Evolutionary conservation across 2,888 invertebrate genomes (phyloP).

Genomic region (Oxytorus armatus): DNA sequence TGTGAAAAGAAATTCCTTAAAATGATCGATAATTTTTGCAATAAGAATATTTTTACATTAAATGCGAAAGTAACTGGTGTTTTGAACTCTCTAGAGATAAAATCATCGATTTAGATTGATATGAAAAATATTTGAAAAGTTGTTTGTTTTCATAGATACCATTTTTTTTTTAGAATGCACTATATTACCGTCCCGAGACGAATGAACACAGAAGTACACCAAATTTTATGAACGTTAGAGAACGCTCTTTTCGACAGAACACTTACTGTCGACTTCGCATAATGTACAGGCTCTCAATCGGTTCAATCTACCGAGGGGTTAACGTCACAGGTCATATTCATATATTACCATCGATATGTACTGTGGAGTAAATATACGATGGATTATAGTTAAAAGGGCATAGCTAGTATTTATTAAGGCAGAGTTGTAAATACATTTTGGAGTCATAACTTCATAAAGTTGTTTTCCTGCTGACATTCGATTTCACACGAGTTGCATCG

Average conservation of each 20-base stretch:
- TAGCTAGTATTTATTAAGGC: neutral
- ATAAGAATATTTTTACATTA: no score
- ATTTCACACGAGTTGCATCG: neutral
- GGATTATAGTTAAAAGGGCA: neutral
- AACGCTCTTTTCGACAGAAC: conserved; percentile 19
- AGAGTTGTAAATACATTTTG: no score
- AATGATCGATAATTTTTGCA: no score
- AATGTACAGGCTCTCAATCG: conserved; percentile 67
- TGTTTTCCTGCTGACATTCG: neutral
- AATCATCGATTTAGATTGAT: no score
- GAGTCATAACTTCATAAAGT: neutral
- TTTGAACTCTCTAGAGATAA: no score
- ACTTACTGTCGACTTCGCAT: neutral
- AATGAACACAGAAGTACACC: no score
- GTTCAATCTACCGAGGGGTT: conserved; percentile 72
- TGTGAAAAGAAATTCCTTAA: no score
- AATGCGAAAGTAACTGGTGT: no score
- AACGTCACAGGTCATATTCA: conserved; percentile 73
- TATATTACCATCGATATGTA: conserved; percentile 46
- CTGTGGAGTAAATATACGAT: conserved; percentile 1
- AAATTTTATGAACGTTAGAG: neutral
- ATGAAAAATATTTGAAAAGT: no score
- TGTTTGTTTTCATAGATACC: no score
- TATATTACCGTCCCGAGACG: no score
- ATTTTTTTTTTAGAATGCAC: no score